A percentile compares a stretch with the other conserved stretches of the same genome.
Conservation (phyloP, 2,113 vertebrate genomes). For the Urocynchramus pylzowi region DNA sequence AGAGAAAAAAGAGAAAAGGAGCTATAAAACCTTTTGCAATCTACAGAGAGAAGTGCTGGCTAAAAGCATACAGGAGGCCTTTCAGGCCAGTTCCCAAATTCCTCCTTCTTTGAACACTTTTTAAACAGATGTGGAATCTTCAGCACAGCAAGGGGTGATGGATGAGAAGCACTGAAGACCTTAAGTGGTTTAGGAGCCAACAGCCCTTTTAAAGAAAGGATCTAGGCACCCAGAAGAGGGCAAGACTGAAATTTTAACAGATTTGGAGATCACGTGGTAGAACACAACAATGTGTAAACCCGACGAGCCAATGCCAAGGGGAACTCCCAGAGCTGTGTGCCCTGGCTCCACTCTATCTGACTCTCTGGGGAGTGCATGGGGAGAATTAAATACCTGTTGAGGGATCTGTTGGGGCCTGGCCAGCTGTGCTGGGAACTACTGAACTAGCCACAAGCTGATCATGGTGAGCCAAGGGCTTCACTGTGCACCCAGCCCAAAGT, state of each 20-base stretch:
- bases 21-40: slow-evolving; percentile 13
- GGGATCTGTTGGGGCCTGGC: neutral
- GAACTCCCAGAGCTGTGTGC: neutral
- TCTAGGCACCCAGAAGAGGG: neutral
- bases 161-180: neutral
- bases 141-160: slow-evolving; percentile 1
- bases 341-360: neutral
- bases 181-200: neutral
- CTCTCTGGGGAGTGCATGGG: neutral
- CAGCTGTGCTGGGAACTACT: neutral
- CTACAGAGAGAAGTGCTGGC: neutral
- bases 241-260: neutral
- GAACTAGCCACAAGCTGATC: neutral
- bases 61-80: neutral
- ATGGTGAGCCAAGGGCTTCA: neutral
- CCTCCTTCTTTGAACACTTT: slow-evolving; percentile 40
- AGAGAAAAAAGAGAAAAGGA: neutral
- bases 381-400: neutral
- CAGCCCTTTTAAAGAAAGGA: neutral
- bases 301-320: neutral
- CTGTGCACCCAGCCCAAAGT: neutral
- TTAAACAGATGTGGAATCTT: slow-evolving; percentile 20
- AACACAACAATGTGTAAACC: neutral
- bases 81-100: slow-evolving; percentile 17
- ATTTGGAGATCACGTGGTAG: neutral